Evolutionary conservation across 2,888 invertebrate species (phyloP).

Genomic region (Apoderus coryli): DNA sequence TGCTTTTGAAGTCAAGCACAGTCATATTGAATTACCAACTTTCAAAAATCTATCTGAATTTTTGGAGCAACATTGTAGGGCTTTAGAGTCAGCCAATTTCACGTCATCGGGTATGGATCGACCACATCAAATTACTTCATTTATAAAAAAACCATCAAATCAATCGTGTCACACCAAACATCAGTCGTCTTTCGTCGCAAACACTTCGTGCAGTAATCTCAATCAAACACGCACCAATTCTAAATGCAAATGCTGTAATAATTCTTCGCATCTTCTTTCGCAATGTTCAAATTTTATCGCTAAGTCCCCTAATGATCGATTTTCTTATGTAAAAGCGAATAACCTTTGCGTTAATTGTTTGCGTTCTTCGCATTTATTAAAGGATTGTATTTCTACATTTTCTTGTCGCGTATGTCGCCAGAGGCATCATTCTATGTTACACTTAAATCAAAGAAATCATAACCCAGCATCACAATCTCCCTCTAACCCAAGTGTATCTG

Average conservation of each 20-base stretch:
- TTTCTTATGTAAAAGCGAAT: background rate
- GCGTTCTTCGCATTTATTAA: background rate
- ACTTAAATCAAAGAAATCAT: too few species aligned
- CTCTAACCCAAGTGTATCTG: too few species aligned
- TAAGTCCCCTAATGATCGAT: background rate
- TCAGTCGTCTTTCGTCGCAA: too few species aligned
- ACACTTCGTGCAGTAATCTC: too few species aligned
- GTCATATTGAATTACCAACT: background rate
- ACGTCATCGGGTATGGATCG: background rate
- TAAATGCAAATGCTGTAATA: too few species aligned
- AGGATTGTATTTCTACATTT: background rate
- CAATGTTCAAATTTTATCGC: background rate
- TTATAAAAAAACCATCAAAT: too few species aligned
- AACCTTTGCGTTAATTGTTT: background rate
- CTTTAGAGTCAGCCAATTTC: conserved; percentile 3
- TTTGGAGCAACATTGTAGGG: conserved; percentile 3
- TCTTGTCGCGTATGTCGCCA: background rate
- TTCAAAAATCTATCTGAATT: background rate
- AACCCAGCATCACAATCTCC: too few species aligned
- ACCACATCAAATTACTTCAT: background rate
- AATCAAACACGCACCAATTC: too few species aligned
- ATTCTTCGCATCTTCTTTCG: too few species aligned
- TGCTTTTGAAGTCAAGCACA: conserved; percentile 1
- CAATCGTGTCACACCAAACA: too few species aligned
- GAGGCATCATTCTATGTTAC: conserved; percentile 1